phyloP scores from a whole-genome alignment of 2,888 invertebrate species.

The Leuctra nigra region DNA sequence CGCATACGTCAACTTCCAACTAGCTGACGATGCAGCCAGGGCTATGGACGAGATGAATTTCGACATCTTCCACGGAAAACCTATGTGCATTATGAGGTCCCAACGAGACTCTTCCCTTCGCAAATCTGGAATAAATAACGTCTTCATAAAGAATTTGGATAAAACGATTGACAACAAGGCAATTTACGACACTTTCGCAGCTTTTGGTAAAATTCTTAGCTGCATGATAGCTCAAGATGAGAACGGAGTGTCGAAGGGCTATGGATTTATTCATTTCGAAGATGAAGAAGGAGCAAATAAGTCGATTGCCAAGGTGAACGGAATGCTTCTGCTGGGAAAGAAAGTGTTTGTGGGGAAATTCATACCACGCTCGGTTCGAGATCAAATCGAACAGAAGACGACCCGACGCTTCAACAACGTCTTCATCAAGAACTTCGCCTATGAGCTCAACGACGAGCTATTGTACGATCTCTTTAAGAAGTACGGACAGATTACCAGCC shows the following conservation, averaged over 20 bases:
- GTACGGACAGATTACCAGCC: constrained; percentile 43
- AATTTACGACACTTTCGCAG: no score
- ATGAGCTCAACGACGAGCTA: constrained; percentile 47
- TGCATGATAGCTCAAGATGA: constrained; percentile 52
- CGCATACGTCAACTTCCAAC: no score
- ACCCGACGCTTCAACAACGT: constrained; percentile 50
- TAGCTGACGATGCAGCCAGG: no score
- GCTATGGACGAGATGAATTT: no score
- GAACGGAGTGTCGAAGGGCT: constrained; percentile 46
- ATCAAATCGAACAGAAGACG: constrained; percentile 42
- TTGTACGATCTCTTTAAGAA: constrained; percentile 44
- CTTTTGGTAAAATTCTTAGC: constrained; percentile 53
- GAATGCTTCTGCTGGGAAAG: constrained; percentile 55
- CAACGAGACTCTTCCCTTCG: no score
- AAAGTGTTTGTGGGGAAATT: constrained; percentile 54
- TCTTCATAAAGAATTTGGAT: no score
- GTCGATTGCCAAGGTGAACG: constrained; percentile 56
- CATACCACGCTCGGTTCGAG: constrained; percentile 50
- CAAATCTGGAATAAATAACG: no score
- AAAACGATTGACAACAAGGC: no score
- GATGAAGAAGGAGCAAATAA: constrained; percentile 49
- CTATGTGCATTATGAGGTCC: no score
- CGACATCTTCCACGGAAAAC: no score
- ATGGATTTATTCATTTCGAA: constrained; percentile 54
- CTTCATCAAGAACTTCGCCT: constrained; percentile 56